phyloP scores from a whole-genome alignment of 2,888 invertebrate genomes.

The Orthosia cruda region DNA sequence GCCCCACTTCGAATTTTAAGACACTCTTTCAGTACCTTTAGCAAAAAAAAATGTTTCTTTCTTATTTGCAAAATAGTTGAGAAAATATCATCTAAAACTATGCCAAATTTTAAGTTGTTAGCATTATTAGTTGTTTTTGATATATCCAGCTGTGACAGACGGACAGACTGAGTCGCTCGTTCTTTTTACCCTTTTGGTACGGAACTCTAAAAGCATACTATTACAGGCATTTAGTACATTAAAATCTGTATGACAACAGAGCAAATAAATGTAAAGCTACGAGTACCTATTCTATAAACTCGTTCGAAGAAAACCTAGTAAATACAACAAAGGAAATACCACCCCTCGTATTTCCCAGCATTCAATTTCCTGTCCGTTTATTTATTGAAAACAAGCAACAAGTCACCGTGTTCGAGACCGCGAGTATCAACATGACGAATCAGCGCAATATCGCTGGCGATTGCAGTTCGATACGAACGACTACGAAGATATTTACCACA shows the following conservation, averaged over 20 bases:
- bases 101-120: too few relatives aligned
- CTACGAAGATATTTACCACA: not conserved
- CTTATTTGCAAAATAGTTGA: too few relatives aligned
- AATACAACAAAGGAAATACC: not conserved
- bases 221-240: not conserved
- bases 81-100: too few relatives aligned
- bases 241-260: not conserved
- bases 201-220: not conserved
- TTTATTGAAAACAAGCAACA: constrained; percentile 45
- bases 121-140: too few relatives aligned
- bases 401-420: constrained; percentile 22
- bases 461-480: not conserved
- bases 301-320: not conserved
- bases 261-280: not conserved
- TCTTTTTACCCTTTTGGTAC: too few relatives aligned
- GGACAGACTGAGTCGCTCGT: too few relatives aligned
- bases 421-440: constrained; percentile 26
- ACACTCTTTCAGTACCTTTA: too few relatives aligned
- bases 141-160: too few relatives aligned
- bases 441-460: constrained; percentile 34
- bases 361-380: constrained; percentile 48
- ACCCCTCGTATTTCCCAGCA: constrained; percentile 7
- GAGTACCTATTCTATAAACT: not conserved
- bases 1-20: too few relatives aligned
- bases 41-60: too few relatives aligned